phyloP scores from a whole-genome alignment of 1,140 invertebrate species.

The Pseudachorutes palmiensis region DNA sequence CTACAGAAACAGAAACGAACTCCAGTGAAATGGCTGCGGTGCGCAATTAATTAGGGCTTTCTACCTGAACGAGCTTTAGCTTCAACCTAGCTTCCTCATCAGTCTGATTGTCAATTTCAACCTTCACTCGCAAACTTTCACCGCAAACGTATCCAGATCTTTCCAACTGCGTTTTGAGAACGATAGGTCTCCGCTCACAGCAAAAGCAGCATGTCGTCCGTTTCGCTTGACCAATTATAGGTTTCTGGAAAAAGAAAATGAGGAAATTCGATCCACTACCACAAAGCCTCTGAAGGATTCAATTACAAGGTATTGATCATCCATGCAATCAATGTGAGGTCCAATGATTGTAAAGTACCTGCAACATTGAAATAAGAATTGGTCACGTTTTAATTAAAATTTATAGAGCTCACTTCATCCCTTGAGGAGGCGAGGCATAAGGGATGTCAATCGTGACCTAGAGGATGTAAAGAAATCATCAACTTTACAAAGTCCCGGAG shows the following conservation, averaged over 20 bases:
- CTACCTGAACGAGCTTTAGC: slow-evolving; percentile 63
- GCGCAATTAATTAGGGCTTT: no score
- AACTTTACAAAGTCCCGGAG: no score
- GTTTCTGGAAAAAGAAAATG: slow-evolving; percentile 52
- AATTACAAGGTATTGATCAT: slow-evolving; percentile 63
- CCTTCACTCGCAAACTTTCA: slow-evolving; percentile 64
- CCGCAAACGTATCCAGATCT: slow-evolving; percentile 71
- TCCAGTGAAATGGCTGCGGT: no score
- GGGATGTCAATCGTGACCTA: slow-evolving; percentile 67
- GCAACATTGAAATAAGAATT: no score
- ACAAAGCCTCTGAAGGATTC: neutral
- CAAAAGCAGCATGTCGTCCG: slow-evolving; percentile 64
- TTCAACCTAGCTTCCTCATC: slow-evolving; percentile 61
- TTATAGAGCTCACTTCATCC: no score
- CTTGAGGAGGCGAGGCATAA: slow-evolving; percentile 72
- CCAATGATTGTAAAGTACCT: slow-evolving; percentile 79
- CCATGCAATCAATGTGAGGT: slow-evolving; percentile 78
- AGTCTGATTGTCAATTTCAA: slow-evolving; percentile 69
- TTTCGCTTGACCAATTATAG: slow-evolving; percentile 60
- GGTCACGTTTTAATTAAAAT: no score
- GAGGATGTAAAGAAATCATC: slow-evolving; percentile 18
- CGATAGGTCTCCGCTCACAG: slow-evolving; percentile 62
- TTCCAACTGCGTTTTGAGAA: slow-evolving; percentile 59
- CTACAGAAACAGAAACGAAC: no score
- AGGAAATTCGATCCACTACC: neutral